Conservation (phyloP, 2,888 invertebrate species). For the Gerris lacustris region DNA sequence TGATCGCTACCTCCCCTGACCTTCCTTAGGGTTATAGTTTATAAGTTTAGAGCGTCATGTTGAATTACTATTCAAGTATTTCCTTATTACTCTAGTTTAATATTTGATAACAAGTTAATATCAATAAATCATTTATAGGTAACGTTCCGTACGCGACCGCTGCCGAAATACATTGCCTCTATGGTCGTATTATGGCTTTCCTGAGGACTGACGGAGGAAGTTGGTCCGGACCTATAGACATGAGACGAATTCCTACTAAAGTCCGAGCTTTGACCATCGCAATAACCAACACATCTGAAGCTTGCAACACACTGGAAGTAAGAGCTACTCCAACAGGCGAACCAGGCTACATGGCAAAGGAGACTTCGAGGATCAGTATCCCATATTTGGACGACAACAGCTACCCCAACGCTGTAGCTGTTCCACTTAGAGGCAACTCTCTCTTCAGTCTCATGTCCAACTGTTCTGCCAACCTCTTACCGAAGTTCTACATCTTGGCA, state of each 20-base stretch:
- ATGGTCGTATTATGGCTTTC: constrained; percentile 23
- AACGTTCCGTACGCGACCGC: constrained; percentile 25
- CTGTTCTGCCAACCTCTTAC: constrained; percentile 25
- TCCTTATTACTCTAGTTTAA: no score
- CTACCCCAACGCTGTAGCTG: constrained; percentile 26
- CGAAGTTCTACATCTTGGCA: constrained; percentile 26
- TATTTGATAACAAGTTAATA: no score
- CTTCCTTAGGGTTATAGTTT: no score
- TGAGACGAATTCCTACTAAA: constrained; percentile 25
- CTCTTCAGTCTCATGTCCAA: constrained; percentile 26
- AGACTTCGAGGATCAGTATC: constrained; percentile 23
- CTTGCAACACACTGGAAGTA: constrained; percentile 22
- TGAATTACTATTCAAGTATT: no score
- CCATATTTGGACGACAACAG: constrained; percentile 28
- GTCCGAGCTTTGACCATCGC: constrained; percentile 21
- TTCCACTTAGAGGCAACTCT: constrained; percentile 25
- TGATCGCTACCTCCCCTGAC: no score
- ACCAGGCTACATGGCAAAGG: not conserved
- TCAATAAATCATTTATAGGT: constrained; percentile 11
- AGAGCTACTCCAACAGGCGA: not conserved
- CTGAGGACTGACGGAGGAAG: constrained; percentile 26
- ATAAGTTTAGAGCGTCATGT: no score
- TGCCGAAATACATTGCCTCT: constrained; percentile 23
- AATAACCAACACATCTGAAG: constrained; percentile 21
- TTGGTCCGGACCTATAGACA: constrained; percentile 28